Conservation (phyloP, 2,113 vertebrate genomes). For the Pelmatolapia mariae region DNA sequence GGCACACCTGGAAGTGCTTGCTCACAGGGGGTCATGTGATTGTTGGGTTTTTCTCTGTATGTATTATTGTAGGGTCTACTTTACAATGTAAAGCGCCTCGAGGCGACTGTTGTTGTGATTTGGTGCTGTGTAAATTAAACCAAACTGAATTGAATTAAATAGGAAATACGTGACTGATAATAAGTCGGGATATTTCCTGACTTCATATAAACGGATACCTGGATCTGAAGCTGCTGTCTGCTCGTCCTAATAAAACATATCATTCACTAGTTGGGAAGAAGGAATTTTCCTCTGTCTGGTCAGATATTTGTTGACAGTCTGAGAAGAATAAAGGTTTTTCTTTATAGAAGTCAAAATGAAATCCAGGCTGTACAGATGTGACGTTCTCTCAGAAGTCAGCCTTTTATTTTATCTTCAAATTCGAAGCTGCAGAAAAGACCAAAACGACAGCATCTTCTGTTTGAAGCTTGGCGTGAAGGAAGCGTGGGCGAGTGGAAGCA, state of each 20-base stretch:
- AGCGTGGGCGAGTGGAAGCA: not conserved
- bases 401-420: not conserved
- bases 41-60: not conserved
- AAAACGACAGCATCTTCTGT: not conserved
- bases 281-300: not conserved
- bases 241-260: not conserved
- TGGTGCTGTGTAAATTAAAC: not conserved
- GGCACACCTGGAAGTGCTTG: not conserved
- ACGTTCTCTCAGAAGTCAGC: not conserved
- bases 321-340: not conserved
- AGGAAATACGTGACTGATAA: not conserved
- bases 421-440: not conserved
- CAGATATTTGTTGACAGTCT: not conserved
- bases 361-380: not conserved
- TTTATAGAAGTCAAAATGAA: not conserved
- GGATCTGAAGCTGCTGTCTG: not conserved
- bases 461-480: not conserved
- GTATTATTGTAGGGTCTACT: not conserved
- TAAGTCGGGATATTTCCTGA: not conserved
- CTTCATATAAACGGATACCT: not conserved
- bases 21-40: not conserved
- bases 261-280: not conserved
- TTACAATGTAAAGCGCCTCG: rapidly evolving
- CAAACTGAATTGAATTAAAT: not conserved
- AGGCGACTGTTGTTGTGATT: not conserved